Conservation (phyloP, 2,797 vertebrate species). For the Melanotaenia maccullochi region DNA sequence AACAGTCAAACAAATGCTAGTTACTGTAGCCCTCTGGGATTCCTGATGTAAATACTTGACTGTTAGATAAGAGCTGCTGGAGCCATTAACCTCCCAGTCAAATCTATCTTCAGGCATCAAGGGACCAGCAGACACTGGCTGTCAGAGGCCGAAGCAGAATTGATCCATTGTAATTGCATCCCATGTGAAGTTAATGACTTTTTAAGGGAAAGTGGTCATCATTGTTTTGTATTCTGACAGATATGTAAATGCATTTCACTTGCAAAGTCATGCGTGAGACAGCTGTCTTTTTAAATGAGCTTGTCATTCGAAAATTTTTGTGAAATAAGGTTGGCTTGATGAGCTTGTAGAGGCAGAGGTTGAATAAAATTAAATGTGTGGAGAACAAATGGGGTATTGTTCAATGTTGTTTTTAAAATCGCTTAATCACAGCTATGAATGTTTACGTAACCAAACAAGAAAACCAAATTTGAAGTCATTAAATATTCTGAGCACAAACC, state of each 20-base stretch:
- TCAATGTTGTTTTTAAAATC: too few species aligned
- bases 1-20: constrained; percentile 46
- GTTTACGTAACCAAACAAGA: too few species aligned
- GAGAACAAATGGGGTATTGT: too few species aligned
- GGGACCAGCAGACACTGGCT: constrained; percentile 56
- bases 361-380: too few species aligned
- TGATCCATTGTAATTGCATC: constrained; percentile 66
- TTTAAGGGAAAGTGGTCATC: constrained; percentile 62
- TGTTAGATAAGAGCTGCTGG: constrained; percentile 38
- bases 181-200: constrained; percentile 68
- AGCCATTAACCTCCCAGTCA: constrained; percentile 71
- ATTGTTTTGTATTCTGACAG: constrained; percentile 55
- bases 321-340: constrained; percentile 20
- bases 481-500: too few species aligned
- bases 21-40: constrained; percentile 38
- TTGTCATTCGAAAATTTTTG: constrained; percentile 35
- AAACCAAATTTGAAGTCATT: too few species aligned
- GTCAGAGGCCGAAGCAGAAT: constrained; percentile 64
- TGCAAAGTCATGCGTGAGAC: constrained; percentile 35
- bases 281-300: constrained; percentile 49
- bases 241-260: constrained; percentile 67
- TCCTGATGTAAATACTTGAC: constrained; percentile 46
- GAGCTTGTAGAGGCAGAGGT: constrained; percentile 14
- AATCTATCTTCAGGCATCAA: constrained; percentile 64
- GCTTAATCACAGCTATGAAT: too few species aligned